Evolutionary conservation across 1,140 invertebrate genomes (phyloP).

Genomic region (Ceratitis capitata): DNA sequence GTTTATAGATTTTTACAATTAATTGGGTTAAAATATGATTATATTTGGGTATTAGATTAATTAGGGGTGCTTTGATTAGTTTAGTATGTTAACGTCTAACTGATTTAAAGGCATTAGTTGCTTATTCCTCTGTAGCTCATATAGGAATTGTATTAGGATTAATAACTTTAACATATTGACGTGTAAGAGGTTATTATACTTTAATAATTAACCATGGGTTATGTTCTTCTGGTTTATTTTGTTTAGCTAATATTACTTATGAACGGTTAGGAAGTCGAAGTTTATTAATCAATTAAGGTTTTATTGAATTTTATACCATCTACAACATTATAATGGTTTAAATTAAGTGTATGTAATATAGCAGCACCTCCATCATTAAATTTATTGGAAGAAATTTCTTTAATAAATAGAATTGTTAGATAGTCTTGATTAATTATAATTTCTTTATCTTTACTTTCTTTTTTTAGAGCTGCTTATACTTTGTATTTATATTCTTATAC

Average conservation of each 20-base stretch:
- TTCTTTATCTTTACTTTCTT: conserved; percentile 67
- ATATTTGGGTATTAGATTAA: no score
- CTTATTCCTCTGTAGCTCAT: neutral
- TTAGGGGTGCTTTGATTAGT: conserved; percentile 68
- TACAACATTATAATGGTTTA: conserved; percentile 69
- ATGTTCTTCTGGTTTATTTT: conserved; percentile 76
- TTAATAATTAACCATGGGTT: conserved; percentile 75
- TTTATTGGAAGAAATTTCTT: no score
- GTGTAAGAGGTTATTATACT: conserved; percentile 66
- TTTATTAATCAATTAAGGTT: conserved; percentile 65
- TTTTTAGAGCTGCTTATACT: conserved; percentile 67
- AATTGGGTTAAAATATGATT: conserved; percentile 58
- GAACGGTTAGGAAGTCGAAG: conserved; percentile 66
- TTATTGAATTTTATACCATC: conserved; percentile 65
- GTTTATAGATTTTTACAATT: no score
- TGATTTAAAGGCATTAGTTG: conserved; percentile 70
- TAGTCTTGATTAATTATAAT: no score
- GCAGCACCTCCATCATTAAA: conserved; percentile 63
- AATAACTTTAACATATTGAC: no score
- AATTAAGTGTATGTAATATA: conserved; percentile 63
- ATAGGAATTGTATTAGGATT: neutral
- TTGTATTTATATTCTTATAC: conserved; percentile 70
- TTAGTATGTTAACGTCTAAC: conserved; percentile 67
- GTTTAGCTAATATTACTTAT: conserved; percentile 74
- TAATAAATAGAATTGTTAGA: no score